These are phyloP conservation scores for Sinelater perroti DNA, from an alignment of 2,888 invertebrate genomes.

Conservation along the genomic window DNA sequence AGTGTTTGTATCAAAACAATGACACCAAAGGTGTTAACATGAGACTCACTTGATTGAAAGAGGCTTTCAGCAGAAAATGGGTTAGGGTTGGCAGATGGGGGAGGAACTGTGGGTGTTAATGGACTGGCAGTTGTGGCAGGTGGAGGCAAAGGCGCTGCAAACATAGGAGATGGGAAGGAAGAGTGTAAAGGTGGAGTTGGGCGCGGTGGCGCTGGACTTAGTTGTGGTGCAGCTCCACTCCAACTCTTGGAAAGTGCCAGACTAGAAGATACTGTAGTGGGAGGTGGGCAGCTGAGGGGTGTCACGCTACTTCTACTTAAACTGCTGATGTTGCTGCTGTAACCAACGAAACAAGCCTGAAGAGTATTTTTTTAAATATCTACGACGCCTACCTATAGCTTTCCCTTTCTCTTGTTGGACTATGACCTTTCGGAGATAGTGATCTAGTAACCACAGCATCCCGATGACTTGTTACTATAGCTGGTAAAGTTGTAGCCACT, in stretches of 20 bases:
- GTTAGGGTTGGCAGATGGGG: constrained; percentile 72
- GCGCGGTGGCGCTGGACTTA: constrained; percentile 64
- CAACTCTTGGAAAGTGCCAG: constrained; percentile 63
- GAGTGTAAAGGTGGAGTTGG: constrained; percentile 55
- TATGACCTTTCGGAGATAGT: constrained; percentile 81
- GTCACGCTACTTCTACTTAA: constrained; percentile 74
- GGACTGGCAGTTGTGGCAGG: constrained; percentile 70
- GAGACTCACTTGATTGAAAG: constrained; percentile 82
- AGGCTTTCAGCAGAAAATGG: constrained; percentile 89
- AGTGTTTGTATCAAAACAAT: constrained; percentile 25
- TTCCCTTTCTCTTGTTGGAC: constrained; percentile 82
- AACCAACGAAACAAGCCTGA: constrained; percentile 45
- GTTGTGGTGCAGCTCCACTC: constrained; percentile 58
- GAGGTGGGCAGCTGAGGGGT: constrained; percentile 55
- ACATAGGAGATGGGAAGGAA: constrained; percentile 62
- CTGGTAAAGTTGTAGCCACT: constrained; percentile 56
- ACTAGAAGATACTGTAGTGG: constrained; percentile 67
- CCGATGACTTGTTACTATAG: constrained; percentile 61
- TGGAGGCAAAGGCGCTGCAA: constrained; percentile 64
- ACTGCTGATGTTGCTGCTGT: constrained; percentile 84
- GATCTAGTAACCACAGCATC: constrained; percentile 61
- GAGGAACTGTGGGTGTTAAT: constrained; percentile 72
- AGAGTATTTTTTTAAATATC: constrained; percentile 5
- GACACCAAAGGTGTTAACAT: no score
- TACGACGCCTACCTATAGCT: constrained; percentile 77